Base-by-base conservation (phyloP, 2,888 invertebrate species). In the Pollenia amentaria region DNA sequence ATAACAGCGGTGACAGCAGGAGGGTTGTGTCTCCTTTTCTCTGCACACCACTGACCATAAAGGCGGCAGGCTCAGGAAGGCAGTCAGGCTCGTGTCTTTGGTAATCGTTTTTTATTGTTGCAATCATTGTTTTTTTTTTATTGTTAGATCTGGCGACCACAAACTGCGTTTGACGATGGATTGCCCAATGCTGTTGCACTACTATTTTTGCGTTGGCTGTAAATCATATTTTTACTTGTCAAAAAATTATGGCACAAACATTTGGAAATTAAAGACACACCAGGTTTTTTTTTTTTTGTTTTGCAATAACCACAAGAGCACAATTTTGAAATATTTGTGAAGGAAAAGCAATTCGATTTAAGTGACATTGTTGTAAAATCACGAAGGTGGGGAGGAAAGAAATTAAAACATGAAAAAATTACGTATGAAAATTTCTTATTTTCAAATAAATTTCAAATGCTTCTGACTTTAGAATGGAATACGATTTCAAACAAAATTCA, bases 171-270 rank as follows among this genome's bases (percentile, higher is more conserved):
- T 70, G 82, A 79, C 75, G 73, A 80, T 77, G 76, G 81, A 79
- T 79, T 79, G 67, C 64, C 53, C 42, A 77, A 70, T 70, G 64
- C 64, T 72, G 51, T 70, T 82, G 65, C 83, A 80, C 87, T 80
- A 76, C 72, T 77, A 83, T 76, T 77, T 85, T 85, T 82, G 84
- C 84, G 85, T 88, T 88, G 88, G 84, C 75, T 57, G 84, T 88
- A 88, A 88, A 88, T 88, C 88, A 88, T 88, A 85, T 85, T 88
- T 83, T 69, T 78, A 53, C 73, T 84, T 88, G 88, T 88, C 85
- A 85, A 72, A 88, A 87, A 85, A 85, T 85, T 85, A 82, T 87
- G 77, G 67, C 85, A 85, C 75, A 78, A 77, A 73, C 78, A 85
- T 85, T 82, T 69, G 55, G 46, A 82, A 78, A 78, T 72, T 77